Percentiles rank a stretch among this genome's conserved stretches.
Evolutionary conservation across 1,140 invertebrate genomes (phyloP).

Genomic region (Hyphantria cunea): DNA sequence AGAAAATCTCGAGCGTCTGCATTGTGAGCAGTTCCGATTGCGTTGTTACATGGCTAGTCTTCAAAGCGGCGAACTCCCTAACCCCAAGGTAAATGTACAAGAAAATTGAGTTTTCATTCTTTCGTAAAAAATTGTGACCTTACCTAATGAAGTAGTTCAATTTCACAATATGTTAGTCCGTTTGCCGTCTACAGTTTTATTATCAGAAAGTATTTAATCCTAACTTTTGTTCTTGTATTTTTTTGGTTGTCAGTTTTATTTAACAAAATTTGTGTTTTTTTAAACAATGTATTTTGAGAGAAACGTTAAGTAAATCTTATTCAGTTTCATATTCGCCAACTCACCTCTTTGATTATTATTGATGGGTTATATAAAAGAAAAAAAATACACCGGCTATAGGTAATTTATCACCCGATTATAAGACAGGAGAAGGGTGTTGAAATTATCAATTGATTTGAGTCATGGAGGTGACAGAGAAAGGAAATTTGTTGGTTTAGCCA

Average conservation of each 20-base stretch:
- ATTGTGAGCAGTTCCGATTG: conserved; percentile 97
- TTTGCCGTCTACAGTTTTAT: conserved; percentile 2
- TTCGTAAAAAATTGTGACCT: conserved; percentile 12
- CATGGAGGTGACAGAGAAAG: conserved; percentile 58
- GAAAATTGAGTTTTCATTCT: conserved; percentile 12
- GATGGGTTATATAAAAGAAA: conserved; percentile 9
- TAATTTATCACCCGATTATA: conserved; percentile 31
- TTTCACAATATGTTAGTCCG: conserved; percentile 16
- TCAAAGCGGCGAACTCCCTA: conserved; percentile 97
- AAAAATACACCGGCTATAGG: conserved; percentile 9
- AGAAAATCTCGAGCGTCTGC: conserved; percentile 96
- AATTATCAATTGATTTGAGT: conserved; percentile 41
- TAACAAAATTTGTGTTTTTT: too few species aligned
- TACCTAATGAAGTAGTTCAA: conserved; percentile 27
- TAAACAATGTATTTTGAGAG: too few species aligned
- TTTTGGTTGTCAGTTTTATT: too few species aligned
- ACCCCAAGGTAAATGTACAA: conserved; percentile 92
- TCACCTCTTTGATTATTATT: too few species aligned
- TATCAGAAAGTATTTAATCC: not conserved
- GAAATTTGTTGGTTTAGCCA: conserved; percentile 64
- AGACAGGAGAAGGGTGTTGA: conserved; percentile 30
- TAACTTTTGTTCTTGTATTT: too few species aligned
- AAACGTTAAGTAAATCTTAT: too few species aligned
- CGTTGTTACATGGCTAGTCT: conserved; percentile 98
- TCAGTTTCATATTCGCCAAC: too few species aligned